Percentiles rank a stretch among this genome's conserved stretches.
Evolutionary conservation across 2,888 invertebrate genomes (phyloP).

Genomic region (Hypselothyrea guttata): DNA sequence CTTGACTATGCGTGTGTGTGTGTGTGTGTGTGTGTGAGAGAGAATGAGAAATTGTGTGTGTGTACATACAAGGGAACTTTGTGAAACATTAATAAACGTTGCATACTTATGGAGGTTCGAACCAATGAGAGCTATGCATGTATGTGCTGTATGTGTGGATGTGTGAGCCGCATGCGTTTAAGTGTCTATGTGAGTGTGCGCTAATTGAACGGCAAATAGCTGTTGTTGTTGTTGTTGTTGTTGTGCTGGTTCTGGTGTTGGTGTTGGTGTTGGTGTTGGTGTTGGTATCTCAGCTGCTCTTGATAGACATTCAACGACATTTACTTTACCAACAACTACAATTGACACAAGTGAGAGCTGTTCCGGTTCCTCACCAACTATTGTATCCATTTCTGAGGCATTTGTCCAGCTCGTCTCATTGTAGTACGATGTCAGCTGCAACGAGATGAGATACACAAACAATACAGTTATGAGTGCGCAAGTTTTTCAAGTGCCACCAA

Average conservation of each 20-base stretch:
- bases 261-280: constrained; percentile 19
- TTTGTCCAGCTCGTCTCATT: constrained; percentile 82
- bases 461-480: constrained; percentile 15
- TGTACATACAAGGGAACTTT: no score
- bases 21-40: background rate
- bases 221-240: constrained; percentile 15
- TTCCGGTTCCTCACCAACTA: constrained; percentile 87
- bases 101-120: constrained; percentile 57
- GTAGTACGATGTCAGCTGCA: constrained; percentile 81
- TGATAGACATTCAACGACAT: constrained; percentile 81
- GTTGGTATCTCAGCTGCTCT: constrained; percentile 36
- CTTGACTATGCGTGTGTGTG: constrained; percentile 7
- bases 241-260: constrained; percentile 7
- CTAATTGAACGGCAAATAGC: constrained; percentile 52
- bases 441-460: constrained; percentile 6
- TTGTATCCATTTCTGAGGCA: constrained; percentile 81
- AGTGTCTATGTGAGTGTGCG: constrained; percentile 12
- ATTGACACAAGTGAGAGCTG: constrained; percentile 91
- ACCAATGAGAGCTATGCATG: constrained; percentile 25
- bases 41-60: no score
- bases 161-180: background rate
- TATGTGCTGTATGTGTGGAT: background rate
- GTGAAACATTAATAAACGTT: constrained; percentile 51
- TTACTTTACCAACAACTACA: constrained; percentile 89
- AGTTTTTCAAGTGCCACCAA: constrained; percentile 2